Conservation (phyloP, 64 coral and sea anemone genomes). For the Catalaphyllia jardinei region DNA sequence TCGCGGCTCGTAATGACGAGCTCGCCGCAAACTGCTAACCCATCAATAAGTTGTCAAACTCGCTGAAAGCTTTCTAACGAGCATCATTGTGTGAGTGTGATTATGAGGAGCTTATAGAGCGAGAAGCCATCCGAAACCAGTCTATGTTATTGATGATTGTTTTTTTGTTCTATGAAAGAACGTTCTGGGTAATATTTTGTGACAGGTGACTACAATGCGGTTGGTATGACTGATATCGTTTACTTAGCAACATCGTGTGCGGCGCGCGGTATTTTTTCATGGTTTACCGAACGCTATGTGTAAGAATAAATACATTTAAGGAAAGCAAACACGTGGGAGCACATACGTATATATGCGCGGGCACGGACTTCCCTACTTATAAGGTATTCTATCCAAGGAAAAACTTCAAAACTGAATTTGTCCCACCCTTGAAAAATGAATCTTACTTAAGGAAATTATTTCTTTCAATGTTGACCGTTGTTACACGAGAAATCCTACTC, state of each 20-base stretch:
- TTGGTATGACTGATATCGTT: slow-evolving; percentile 6
- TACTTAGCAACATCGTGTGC: slow-evolving; percentile 6
- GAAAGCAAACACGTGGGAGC: background rate
- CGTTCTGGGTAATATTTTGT: background rate
- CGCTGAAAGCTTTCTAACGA: background rate
- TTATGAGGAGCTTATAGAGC: background rate
- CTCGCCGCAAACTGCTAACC: slow-evolving; percentile 13
- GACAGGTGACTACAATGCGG: slow-evolving; percentile 21
- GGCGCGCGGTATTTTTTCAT: background rate
- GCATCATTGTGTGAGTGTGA: background rate
- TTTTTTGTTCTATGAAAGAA: background rate
- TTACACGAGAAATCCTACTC: slow-evolving; percentile 1
- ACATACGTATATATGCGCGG: background rate
- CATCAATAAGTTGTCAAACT: slow-evolving; percentile 16
- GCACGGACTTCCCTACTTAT: background rate
- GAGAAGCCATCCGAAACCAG: background rate
- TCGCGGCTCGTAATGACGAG: background rate
- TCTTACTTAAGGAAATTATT: slow-evolving; percentile 7
- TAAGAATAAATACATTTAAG: background rate
- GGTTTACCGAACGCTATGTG: slow-evolving; percentile 24
- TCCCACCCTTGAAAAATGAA: background rate
- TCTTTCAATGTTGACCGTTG: slow-evolving; percentile 15
- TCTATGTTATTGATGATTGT: background rate
- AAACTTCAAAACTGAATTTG: background rate
- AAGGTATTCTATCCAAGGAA: background rate